Evolutionary conservation across 2,888 invertebrate genomes (phyloP).

Genomic region (Pyrgus malvae): DNA sequence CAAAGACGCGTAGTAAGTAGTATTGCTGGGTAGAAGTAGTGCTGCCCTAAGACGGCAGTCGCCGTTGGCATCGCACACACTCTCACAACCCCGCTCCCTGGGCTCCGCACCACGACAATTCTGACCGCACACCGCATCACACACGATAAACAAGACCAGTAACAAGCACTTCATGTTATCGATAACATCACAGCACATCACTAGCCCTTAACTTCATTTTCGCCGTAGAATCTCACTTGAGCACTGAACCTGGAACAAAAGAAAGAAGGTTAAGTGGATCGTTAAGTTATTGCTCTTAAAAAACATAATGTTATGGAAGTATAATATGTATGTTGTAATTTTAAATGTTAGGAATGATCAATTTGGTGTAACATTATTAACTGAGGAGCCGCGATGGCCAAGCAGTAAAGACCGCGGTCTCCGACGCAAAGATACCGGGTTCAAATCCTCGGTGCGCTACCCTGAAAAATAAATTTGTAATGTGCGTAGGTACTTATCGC

Average conservation of each 20-base stretch:
- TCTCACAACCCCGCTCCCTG: constrained; percentile 65
- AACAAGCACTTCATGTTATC: constrained; percentile 54
- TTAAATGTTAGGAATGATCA: too few species aligned
- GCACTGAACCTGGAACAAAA: constrained; percentile 33
- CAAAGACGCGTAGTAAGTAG: constrained; percentile 76
- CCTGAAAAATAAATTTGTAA: too few species aligned
- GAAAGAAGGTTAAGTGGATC: background rate
- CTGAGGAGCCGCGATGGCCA: too few species aligned
- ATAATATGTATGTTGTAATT: too few species aligned
- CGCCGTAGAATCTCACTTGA: constrained; percentile 17
- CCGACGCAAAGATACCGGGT: too few species aligned
- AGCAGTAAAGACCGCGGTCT: too few species aligned
- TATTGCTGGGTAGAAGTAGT: constrained; percentile 84
- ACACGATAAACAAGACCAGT: constrained; percentile 40
- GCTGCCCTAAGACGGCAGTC: constrained; percentile 84
- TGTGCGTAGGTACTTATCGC: too few species aligned
- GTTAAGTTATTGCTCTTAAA: too few species aligned
- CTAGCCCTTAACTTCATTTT: constrained; percentile 37
- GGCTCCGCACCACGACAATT: constrained; percentile 67
- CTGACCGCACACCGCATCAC: constrained; percentile 41
- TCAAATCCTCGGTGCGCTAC: too few species aligned
- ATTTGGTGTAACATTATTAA: too few species aligned
- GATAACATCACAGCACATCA: constrained; percentile 42
- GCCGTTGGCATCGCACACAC: constrained; percentile 68
- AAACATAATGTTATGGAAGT: too few species aligned